A percentile compares a stretch with the other conserved stretches of the same genome.
These are phyloP conservation scores for Haliaeetus leucogaster DNA, from an alignment of 2,113 vertebrate genomes.

Conservation along the genomic window DNA sequence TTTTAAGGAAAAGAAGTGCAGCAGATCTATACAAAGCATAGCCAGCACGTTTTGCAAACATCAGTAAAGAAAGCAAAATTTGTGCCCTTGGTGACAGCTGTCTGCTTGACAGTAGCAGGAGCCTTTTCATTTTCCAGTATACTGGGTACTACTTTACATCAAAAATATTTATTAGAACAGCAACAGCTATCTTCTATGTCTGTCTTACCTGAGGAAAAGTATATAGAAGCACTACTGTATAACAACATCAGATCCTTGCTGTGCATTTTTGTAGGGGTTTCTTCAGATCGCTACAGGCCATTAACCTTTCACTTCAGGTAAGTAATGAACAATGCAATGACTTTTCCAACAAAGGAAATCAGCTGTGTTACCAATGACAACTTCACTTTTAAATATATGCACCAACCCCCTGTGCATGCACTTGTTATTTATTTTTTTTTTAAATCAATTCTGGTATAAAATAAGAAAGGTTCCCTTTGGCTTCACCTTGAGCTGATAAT, in stretches of 20 bases:
- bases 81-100: neutral
- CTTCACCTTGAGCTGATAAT: conserved; percentile 54
- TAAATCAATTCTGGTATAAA: conserved; percentile 40
- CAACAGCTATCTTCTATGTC: neutral
- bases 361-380: conserved; percentile 11
- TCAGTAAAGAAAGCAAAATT: neutral
- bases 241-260: neutral
- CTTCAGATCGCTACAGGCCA: conserved; percentile 24
- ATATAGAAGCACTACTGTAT: neutral
- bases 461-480: neutral
- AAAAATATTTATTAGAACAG: neutral
- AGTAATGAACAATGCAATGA: conserved; percentile 14
- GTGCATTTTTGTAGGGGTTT: neutral
- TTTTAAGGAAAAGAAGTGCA: neutral
- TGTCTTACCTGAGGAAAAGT: neutral
- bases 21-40: neutral
- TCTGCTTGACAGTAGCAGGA: neutral
- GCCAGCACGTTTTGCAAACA: neutral
- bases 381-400: conserved; percentile 9
- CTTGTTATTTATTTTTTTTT: neutral
- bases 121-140: neutral
- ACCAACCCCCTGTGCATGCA: neutral
- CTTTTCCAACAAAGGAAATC: neutral
- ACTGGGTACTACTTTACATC: neutral
- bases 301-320: conserved; percentile 42